Evolutionary conservation across 2,113 vertebrate species (phyloP).

Genomic region (Rousettus leschenaultii): DNA sequence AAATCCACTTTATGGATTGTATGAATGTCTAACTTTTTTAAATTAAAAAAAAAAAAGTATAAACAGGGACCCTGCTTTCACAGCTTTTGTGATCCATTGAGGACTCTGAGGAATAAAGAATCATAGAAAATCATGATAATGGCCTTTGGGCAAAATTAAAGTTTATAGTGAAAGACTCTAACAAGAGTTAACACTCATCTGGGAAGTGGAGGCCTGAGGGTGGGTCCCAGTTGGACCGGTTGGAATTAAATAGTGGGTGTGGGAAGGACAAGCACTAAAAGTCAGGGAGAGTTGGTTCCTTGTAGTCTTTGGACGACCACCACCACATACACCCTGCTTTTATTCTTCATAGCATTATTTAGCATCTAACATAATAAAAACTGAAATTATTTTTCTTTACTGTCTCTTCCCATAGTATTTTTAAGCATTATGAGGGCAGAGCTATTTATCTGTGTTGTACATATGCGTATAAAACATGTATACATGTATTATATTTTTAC

Average conservation of each 20-base stretch:
- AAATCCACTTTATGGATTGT: too few relatives aligned
- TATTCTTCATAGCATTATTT: background rate
- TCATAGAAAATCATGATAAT: background rate
- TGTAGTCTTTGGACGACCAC: background rate
- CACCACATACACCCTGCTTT: background rate
- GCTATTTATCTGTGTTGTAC: background rate
- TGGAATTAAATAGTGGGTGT: background rate
- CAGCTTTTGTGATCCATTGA: background rate
- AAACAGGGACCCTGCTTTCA: background rate
- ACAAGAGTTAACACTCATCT: background rate
- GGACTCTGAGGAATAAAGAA: background rate
- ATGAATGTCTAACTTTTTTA: too few relatives aligned
- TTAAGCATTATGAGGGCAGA: background rate
- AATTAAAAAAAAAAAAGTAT: too few relatives aligned
- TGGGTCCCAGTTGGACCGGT: background rate
- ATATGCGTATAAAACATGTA: too few relatives aligned
- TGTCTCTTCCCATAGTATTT: background rate
- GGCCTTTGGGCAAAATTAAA: background rate
- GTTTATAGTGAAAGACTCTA: background rate
- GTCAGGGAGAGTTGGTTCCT: background rate
- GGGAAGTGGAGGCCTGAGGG: background rate
- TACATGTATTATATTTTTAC: background rate
- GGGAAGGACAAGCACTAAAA: background rate
- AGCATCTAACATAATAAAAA: background rate
- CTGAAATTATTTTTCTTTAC: background rate